Percentiles rank a stretch among this genome's conserved stretches.
phyloP scores from a whole-genome alignment of 2,888 invertebrate species.

The Arrhopalites spinosus region DNA sequence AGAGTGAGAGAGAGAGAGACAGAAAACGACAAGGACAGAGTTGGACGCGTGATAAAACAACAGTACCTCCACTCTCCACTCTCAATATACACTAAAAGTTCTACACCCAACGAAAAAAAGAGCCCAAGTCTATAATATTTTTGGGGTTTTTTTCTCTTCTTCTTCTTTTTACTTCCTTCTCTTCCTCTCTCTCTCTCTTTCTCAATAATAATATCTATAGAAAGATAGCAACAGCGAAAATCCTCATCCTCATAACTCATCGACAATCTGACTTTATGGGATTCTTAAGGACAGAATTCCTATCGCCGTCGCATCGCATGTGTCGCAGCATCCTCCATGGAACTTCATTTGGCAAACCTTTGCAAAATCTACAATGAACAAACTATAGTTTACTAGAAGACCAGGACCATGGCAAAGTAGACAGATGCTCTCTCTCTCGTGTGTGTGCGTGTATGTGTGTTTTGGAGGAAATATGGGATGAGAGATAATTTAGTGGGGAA shows the following conservation, averaged over 20 bases:
- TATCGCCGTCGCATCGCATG: background rate
- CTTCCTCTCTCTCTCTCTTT: background rate
- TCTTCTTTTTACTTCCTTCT: too few relatives aligned
- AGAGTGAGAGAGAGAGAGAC: background rate
- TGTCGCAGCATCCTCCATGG: background rate
- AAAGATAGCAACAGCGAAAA: background rate
- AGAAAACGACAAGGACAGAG: background rate
- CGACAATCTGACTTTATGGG: constrained; percentile 8
- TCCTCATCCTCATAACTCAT: background rate
- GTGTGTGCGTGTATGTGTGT: too few relatives aligned
- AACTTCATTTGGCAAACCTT: background rate
- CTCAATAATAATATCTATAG: background rate
- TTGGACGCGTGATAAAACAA: too few relatives aligned
- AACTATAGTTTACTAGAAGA: too few relatives aligned
- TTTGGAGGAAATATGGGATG: constrained; percentile 10
- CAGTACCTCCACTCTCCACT: background rate
- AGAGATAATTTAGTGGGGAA: constrained; percentile 2
- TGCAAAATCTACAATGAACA: too few relatives aligned
- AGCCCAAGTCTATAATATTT: too few relatives aligned
- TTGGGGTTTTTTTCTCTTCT: too few relatives aligned
- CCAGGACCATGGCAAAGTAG: too few relatives aligned
- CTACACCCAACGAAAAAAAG: too few relatives aligned
- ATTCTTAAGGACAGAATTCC: too few relatives aligned
- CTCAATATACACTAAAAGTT: background rate
- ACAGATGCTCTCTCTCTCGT: background rate